Evolutionary conservation across 2,113 vertebrate species (phyloP), one percentile per base, ranked within the genome.

Genomic region (Otocyon megalotis): DNA sequence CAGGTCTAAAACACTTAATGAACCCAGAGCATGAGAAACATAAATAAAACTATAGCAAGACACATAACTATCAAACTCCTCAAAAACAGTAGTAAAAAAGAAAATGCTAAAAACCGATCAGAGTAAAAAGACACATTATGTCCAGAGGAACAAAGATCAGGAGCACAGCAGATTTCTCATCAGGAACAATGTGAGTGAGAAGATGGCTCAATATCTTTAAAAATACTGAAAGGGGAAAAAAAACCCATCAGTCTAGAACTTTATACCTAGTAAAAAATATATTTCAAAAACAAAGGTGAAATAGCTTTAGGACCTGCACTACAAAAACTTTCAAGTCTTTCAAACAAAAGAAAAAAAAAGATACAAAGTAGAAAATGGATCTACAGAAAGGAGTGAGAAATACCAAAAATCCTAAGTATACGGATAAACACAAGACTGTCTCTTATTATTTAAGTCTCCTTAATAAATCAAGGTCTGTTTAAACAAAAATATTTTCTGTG

Each of bases 31-130:
- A 48, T 0, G 93, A 69, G 37, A 85, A n/a, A 93, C 8, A 93
- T 56, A 16, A 93, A 96, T 84, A 89, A 76, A 96, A 88, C 32
- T 88, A 89, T 5, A 93, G 37, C 35, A 77, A 90, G 71, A 28
- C 3, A 63, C 0, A 90, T 15, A 62, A 71, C 48, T 69, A 63
- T 80, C 53, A 81, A 86, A 86, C 12, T 86, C 8, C 16, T 94
- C 9, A 16, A 90, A 96, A 77, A 13, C 1, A 79, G 19, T 53
- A 11, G 56, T 48, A 54, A 37, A 54, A 81, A 30, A 62, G 37
- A 74, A 79, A n/a, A 43, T 22, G 30, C 82, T 74, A 20, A 20
- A 76, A 67, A 58, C 32, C 32, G 82, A 19, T 28, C 56, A 88
- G 58, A 88, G 65, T 14, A 82, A 32, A 94, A 74, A 24, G 8